Percentiles rank a stretch among this genome's conserved stretches.
Evolutionary conservation across 1,140 invertebrate species (phyloP).

Genomic region (Cotesia chilonis): DNA sequence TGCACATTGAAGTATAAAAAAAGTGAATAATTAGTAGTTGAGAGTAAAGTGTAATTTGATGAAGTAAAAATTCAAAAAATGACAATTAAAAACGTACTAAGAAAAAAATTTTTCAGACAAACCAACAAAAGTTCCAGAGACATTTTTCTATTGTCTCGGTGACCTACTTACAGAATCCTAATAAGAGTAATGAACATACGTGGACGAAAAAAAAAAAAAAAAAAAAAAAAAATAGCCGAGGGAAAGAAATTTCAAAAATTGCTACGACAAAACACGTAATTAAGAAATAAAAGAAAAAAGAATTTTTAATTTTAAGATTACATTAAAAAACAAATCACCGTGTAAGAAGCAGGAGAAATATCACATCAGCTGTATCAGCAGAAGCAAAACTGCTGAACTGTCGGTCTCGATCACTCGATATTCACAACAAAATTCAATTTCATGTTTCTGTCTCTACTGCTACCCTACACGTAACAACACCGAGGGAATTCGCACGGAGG

Average conservation of each 20-base stretch:
- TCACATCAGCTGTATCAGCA: neutral
- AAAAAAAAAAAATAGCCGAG: too few species aligned
- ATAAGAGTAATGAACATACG: neutral
- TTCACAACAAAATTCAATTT: constrained; percentile 9
- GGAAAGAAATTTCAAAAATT: too few species aligned
- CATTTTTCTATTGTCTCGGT: constrained; percentile 9
- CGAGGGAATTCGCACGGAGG: constrained; percentile 2
- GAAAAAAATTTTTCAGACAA: too few species aligned
- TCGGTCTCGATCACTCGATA: constrained; percentile 1
- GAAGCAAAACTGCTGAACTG: neutral
- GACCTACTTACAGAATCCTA: neutral
- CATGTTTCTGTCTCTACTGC: neutral
- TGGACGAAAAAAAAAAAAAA: neutral
- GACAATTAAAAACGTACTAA: too few species aligned
- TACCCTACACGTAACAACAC: neutral
- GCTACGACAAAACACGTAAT: too few species aligned
- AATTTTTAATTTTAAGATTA: too few species aligned
- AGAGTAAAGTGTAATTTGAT: too few species aligned
- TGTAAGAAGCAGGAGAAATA: neutral
- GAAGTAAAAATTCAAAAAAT: neutral
- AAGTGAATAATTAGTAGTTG: too few species aligned
- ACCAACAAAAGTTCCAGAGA: constrained; percentile 1
- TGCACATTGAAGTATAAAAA: too few species aligned
- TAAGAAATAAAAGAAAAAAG: neutral
- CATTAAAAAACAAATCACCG: neutral